A percentile compares a stretch with the other conserved stretches of the same genome.
These are phyloP conservation scores for Xiphias gladius DNA, from an alignment of 2,113 vertebrate species.

Conservation along the genomic window DNA sequence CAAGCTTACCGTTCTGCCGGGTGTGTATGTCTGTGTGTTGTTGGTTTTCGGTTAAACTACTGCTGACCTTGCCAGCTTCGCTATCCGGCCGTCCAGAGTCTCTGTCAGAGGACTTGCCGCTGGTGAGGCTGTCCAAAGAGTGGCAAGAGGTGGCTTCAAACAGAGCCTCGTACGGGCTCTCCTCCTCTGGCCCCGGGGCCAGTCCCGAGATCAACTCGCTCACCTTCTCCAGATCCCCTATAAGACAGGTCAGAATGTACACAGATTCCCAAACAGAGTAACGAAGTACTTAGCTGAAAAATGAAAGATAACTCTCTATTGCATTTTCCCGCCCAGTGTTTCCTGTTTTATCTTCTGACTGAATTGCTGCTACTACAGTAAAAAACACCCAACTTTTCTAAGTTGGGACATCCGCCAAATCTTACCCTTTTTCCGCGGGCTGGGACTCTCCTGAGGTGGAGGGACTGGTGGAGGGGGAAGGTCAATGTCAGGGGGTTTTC, in stretches of 20 bases:
- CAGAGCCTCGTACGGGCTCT: constrained; percentile 93
- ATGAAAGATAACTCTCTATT: background rate
- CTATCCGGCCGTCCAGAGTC: constrained; percentile 89
- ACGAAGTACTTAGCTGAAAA: background rate
- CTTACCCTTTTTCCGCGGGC: constrained; percentile 80
- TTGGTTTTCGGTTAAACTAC: background rate
- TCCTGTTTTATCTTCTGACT: constrained; percentile 4
- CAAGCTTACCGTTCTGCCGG: background rate
- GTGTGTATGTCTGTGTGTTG: background rate
- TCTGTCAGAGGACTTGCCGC: constrained; percentile 92
- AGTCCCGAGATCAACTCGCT: constrained; percentile 88
- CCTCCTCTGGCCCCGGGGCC: constrained; percentile 86
- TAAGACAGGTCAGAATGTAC: background rate
- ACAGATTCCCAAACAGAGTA: background rate
- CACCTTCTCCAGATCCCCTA: constrained; percentile 89
- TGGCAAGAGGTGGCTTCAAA: constrained; percentile 96
- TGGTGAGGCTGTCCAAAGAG: constrained; percentile 94
- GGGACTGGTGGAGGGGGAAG: constrained; percentile 84
- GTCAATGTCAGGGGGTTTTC: constrained; percentile 84
- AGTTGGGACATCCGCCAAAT: background rate
- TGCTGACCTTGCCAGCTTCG: constrained; percentile 85
- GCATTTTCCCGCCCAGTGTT: background rate
- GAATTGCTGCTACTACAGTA: background rate
- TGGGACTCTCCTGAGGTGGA: constrained; percentile 81
- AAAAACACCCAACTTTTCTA: background rate